Conservation (phyloP, 2,888 invertebrate species). For the Eurytoma adleriae region DNA sequence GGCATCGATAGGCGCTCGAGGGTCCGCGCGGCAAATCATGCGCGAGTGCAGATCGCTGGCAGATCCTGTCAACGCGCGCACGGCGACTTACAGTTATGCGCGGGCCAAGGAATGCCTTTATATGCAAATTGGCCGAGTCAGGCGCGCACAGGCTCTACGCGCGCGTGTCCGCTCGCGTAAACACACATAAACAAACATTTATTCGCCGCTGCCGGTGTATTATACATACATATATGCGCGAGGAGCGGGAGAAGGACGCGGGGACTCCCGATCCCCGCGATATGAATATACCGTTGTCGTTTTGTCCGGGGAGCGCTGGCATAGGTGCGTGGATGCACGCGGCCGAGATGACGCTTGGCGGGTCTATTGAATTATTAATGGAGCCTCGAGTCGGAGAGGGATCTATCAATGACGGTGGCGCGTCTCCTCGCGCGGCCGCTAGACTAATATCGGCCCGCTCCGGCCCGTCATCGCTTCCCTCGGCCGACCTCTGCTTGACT, state of each 20-base stretch:
- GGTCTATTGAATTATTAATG: constrained; percentile 74
- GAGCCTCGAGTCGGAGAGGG: constrained; percentile 57
- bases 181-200: constrained; percentile 59
- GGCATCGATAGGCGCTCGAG: not conserved
- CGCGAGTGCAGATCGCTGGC: constrained; percentile 74
- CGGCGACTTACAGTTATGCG: constrained; percentile 74
- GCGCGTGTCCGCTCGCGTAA: constrained; percentile 45
- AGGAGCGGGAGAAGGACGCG: constrained; percentile 57
- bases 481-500: constrained; percentile 15
- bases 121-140: constrained; percentile 71
- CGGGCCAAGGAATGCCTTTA: constrained; percentile 74
- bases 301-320: constrained; percentile 48
- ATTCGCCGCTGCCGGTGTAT: constrained; percentile 49
- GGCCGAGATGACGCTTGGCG: constrained; percentile 64
- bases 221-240: constrained; percentile 31
- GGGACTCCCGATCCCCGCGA: constrained; percentile 65
- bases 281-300: constrained; percentile 69
- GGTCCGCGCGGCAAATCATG: constrained; percentile 70
- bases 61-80: constrained; percentile 72
- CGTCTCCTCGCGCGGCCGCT: constrained; percentile 37
- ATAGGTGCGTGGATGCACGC: constrained; percentile 35
- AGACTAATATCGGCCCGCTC: constrained; percentile 45
- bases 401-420: constrained; percentile 67
- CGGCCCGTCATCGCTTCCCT: constrained; percentile 48
- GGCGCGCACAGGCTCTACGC: too few species aligned